Evolutionary conservation across 2,888 invertebrate genomes (phyloP), one percentile per base, ranked within the genome.

Genomic region (Archaeoteleia sp.): DNA sequence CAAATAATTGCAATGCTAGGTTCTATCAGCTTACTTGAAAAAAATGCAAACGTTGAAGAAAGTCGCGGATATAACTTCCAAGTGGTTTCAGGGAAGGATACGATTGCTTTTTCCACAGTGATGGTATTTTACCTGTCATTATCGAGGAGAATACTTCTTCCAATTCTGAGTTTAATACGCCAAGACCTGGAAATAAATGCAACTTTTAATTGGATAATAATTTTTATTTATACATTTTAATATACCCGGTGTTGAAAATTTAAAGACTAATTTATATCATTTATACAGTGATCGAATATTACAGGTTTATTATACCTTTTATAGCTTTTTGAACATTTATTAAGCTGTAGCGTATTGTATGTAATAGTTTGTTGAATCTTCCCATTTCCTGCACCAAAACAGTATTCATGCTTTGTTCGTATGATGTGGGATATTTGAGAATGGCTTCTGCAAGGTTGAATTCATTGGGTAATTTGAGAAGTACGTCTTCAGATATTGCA

Each of bases 41-140:
- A 84, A 97, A 97, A 6, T 88, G 88, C n/a, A 97, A 87, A 70
- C 97, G 89, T 1, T 89, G 90, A 14, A 96, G 86, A 78, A 97
- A 92, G 81, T 97, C 97, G 69, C 90, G 90, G 63, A 97, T 87
- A 83, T 96, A 97, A 74, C 94, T 93, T 20, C 94, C 95, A 7
- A 97, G 88, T 0, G 96, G 95, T 82, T 97, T 97, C 40, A 96
- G 87, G 6, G 96, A 96, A 1, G 97, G 97, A 86, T 97, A 97
- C 7, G 96, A 96, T 79, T 91, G 90, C 70, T 89, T 89, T 66
- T 91, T 91, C 97, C 97, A 97, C 85, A 93, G 88, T 14, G 87
- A 88, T 0, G 97, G 96, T 75, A 97, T 93, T 85, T 89, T 92
- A 5, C 95, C 94, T 62, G 93, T 93, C 72, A 95, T 88, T 79